A percentile compares a stretch with the other conserved stretches of the same genome.
These are phyloP conservation scores for Thyatira batis DNA, from an alignment of 2,888 invertebrate genomes.

Conservation along the genomic window DNA sequence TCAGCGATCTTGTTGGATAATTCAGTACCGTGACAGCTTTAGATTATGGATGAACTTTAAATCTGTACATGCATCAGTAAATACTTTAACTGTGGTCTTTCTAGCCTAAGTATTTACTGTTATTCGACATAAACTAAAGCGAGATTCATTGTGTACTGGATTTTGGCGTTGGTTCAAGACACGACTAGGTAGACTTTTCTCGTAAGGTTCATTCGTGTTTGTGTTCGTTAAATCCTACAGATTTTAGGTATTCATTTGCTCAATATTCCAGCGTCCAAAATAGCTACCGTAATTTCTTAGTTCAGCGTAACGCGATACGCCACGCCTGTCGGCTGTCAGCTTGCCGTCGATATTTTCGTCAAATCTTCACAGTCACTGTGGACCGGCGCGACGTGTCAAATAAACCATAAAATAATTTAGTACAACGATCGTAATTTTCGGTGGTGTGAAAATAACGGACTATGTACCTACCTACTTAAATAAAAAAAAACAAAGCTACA, in stretches of 20 bases:
- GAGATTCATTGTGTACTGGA: conserved; percentile 6
- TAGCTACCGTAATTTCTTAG: conserved; percentile 58
- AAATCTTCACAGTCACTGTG: conserved; percentile 48
- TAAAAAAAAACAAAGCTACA: background rate
- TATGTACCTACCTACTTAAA: background rate
- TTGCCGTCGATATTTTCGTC: conserved; percentile 71
- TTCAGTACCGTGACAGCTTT: conserved; percentile 21
- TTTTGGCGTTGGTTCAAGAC: conserved; percentile 20
- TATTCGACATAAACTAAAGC: conserved; percentile 1
- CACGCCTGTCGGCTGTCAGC: conserved; percentile 62
- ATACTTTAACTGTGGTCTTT: conserved; percentile 10
- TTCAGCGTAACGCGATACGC: conserved; percentile 65
- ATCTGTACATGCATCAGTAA: conserved; percentile 19
- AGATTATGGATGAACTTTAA: conserved; percentile 33
- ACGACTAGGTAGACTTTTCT: conserved; percentile 1
- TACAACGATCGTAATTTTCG: conserved; percentile 32
- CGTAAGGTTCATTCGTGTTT: conserved; percentile 5
- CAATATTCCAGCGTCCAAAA: conserved; percentile 53
- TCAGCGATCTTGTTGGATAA: conserved; percentile 33
- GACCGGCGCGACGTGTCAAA: conserved; percentile 56
- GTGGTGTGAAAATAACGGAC: conserved; percentile 23
- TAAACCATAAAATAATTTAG: conserved; percentile 55
- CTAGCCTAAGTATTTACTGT: conserved; percentile 8
- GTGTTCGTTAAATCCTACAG: conserved; percentile 17
- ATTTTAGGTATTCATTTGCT: conserved; percentile 22